Conservation (phyloP, 2,888 invertebrate genomes). For the Melangyna quadrimaculata region DNA sequence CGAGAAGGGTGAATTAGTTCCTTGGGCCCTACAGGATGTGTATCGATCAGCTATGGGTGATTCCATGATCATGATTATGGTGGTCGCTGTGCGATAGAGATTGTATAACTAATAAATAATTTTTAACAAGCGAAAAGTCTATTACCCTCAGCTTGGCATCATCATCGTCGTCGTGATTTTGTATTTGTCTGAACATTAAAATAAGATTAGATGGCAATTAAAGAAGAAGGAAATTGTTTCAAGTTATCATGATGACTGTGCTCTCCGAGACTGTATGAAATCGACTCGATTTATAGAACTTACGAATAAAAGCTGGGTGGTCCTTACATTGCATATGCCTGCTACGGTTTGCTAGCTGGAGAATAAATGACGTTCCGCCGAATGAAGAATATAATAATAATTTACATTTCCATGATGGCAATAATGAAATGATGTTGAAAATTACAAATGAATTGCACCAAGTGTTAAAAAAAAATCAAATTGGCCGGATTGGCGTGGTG, state of each 20-base stretch:
- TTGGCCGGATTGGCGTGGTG: conserved; percentile 4
- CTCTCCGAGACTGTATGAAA: neutral
- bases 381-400: neutral
- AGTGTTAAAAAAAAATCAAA: conserved; percentile 22
- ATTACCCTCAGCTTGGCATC: neutral
- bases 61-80: conserved; percentile 7
- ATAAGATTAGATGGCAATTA: conserved; percentile 61
- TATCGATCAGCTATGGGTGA: conserved; percentile 42
- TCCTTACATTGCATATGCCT: conserved; percentile 1
- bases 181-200: conserved; percentile 58
- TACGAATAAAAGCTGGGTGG: conserved; percentile 44
- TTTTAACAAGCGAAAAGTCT: neutral
- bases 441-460: conserved; percentile 16
- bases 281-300: conserved; percentile 1
- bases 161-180: conserved; percentile 44
- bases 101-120: conserved; percentile 30
- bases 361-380: neutral
- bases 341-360: neutral
- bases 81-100: conserved; percentile 3
- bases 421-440: conserved; percentile 4
- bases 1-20: conserved; percentile 20
- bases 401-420: neutral
- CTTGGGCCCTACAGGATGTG: neutral
- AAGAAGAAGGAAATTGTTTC: neutral
- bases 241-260: conserved; percentile 24